Conservation (phyloP, 2,113 vertebrate genomes). For the Fulmarus glacialis region DNA sequence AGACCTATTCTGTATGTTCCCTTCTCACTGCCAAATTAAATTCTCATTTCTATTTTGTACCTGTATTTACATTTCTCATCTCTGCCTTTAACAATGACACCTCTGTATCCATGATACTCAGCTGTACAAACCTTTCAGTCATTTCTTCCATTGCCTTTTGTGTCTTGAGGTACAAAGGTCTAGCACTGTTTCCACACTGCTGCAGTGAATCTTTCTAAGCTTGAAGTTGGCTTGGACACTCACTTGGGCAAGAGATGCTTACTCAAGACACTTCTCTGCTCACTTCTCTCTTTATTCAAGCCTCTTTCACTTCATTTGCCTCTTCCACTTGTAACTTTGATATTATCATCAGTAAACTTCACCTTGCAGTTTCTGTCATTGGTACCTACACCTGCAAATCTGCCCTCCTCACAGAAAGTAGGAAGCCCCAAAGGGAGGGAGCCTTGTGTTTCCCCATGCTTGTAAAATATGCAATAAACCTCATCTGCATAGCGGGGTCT, state of each 20-base stretch:
- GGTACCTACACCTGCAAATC: background rate
- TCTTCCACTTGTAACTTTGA: background rate
- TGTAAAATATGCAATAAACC: background rate
- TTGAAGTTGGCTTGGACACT: background rate
- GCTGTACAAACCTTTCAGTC: background rate
- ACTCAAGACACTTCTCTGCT: background rate
- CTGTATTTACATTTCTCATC: background rate
- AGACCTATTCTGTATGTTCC: background rate
- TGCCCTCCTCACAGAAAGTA: background rate
- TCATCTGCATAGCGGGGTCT: background rate
- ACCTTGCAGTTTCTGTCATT: background rate
- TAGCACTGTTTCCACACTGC: constrained; percentile 8
- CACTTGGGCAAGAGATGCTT: background rate
- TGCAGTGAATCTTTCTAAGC: background rate
- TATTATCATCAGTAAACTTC: background rate
- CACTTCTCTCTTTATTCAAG: background rate
- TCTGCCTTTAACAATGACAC: background rate
- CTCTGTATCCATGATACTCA: background rate
- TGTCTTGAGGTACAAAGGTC: background rate
- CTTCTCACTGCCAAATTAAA: background rate
- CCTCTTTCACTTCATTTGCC: background rate
- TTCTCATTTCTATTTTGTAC: background rate
- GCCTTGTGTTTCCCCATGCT: background rate
- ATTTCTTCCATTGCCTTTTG: background rate
- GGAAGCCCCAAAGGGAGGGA: background rate